These are phyloP conservation scores for Zeugodacus cucurbitae DNA, from an alignment of 1,140 invertebrate species.

Conservation along the genomic window DNA sequence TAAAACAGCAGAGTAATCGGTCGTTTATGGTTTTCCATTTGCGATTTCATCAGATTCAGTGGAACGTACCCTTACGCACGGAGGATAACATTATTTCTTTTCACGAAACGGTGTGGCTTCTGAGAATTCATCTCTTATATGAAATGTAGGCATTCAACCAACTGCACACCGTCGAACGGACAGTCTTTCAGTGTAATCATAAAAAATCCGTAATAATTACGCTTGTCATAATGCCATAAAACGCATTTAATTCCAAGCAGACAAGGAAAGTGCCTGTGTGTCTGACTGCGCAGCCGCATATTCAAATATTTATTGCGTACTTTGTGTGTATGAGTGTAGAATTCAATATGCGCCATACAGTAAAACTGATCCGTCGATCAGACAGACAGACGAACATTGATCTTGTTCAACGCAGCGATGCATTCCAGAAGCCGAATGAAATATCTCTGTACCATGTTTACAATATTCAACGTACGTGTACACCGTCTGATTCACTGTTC, in stretches of 20 bases:
- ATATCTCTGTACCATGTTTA: conserved; percentile 64
- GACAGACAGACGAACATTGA: not conserved
- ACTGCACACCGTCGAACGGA: not conserved
- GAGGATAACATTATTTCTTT: not conserved
- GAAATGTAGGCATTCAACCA: not conserved
- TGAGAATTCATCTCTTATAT: not conserved
- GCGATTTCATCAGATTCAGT: not conserved
- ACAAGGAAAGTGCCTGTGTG: not conserved
- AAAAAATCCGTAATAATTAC: conserved; percentile 48
- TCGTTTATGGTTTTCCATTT: conserved; percentile 24
- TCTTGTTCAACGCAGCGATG: conserved; percentile 47
- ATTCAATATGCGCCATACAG: not conserved
- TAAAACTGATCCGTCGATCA: conserved; percentile 26
- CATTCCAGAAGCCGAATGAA: conserved; percentile 66
- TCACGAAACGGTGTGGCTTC: not conserved
- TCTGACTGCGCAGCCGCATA: not conserved
- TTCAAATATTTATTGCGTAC: not conserved
- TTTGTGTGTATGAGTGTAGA: not conserved
- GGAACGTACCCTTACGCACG: not conserved
- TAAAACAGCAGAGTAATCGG: not conserved
- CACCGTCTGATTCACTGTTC: conserved; percentile 17
- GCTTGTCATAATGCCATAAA: conserved; percentile 47
- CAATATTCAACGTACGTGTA: conserved; percentile 46
- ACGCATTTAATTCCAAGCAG: conserved; percentile 44
- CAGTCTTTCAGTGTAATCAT: conserved; percentile 28